These are phyloP conservation scores for Platycercus adscitus DNA, from an alignment of 2,113 vertebrate species.

Conservation along the genomic window DNA sequence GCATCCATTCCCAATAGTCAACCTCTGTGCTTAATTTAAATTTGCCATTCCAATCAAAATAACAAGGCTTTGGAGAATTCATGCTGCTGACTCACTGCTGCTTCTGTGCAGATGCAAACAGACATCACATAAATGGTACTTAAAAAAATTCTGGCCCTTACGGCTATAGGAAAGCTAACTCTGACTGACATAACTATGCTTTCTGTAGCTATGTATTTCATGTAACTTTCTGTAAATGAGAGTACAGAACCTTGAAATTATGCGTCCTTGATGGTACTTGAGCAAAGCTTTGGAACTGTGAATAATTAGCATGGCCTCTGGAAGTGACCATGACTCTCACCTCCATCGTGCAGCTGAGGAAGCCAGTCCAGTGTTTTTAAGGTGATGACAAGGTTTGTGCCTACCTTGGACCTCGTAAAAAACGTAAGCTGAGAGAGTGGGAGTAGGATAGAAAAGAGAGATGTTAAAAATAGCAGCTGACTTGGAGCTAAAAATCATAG, in stretches of 20 bases:
- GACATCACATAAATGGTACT: conserved; percentile 47
- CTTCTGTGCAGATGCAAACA: conserved; percentile 34
- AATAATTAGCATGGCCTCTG: neutral
- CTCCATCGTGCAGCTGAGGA: neutral
- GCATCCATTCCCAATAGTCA: neutral
- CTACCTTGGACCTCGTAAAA: neutral
- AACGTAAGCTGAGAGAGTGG: neutral
- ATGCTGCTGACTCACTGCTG: conserved; percentile 50
- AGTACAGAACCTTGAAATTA: neutral
- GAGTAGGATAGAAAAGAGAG: neutral
- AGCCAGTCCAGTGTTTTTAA: neutral
- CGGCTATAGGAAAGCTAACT: neutral
- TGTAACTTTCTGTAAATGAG: neutral
- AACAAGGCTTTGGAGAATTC: conserved; percentile 45
- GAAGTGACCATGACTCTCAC: neutral
- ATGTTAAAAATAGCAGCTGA: neutral
- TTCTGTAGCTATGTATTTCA: conserved; percentile 32
- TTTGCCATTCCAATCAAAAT: conserved; percentile 42
- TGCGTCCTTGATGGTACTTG: neutral
- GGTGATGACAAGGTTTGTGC: neutral
- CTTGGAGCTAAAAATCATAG: neutral
- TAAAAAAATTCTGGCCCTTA: conserved; percentile 39
- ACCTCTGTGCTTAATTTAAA: conserved; percentile 27
- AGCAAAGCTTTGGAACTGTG: neutral
- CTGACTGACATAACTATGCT: conserved; percentile 17